Base-by-base conservation (phyloP, 2,113 vertebrate genomes). In the Pseudopodoces humilis region DNA sequence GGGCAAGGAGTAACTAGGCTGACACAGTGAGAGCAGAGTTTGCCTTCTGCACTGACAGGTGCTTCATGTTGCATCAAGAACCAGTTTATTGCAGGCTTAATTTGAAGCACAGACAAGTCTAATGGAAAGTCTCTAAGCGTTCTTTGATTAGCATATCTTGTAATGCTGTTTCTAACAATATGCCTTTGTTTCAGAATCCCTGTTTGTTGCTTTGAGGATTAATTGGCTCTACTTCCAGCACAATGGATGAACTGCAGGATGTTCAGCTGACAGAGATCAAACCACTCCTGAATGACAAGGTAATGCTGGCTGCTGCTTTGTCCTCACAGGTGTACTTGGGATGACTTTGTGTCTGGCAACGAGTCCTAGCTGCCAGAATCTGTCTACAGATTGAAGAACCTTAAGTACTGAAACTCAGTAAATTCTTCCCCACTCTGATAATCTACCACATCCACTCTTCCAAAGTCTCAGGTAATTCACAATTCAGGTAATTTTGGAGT, bases 181-280 rank as follows among this genome's bases (percentile, higher is more conserved):
- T 68, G 59, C 6, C 67, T 95, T 83, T 97, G 37, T 98, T 97
- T 94, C 96, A 98, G 97, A 91, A 70, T 94, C 68, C 35, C 64
- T 28, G 0, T 94, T 97, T 96, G 71, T 82, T 90, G 46, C 92
- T 95, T 90, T 75, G 85, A 87, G 79, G 88, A 33, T 77, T 85
- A 64, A 47, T 4, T 43, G 11, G 49, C 63, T 90, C 81, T 59
- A 70, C 21, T 80, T 55, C 79, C 30, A 56, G 83, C 80, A 97
- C 89, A 90, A 99, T 99, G 99, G 99, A 99, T 64, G 99, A 99
- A 95, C 98, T 99, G 83, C 99, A 99, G 96, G 99, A 99, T 88
- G 99, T 99, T 91, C 99, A 99, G 95, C 89, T 99, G 96, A 99
- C 99, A 55, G 99, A 99, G 97, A 99, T 99, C 97, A 99, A 99